These are phyloP conservation scores for Bradysia coprophila DNA, from an alignment of 1,140 invertebrate genomes.

Conservation along the genomic window DNA sequence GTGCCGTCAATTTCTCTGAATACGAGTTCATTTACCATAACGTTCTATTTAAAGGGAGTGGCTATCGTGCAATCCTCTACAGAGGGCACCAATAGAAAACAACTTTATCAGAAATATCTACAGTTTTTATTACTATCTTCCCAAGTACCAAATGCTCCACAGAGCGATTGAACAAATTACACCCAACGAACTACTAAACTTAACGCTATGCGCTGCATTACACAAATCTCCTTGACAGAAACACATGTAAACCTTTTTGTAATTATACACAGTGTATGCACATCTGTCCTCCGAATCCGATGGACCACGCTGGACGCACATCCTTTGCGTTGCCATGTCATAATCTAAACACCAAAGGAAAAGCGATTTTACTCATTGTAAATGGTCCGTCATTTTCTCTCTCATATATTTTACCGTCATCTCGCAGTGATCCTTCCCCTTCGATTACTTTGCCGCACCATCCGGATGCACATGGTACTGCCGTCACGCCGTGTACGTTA, in stretches of 20 bases:
- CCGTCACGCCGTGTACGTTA: conserved; percentile 45
- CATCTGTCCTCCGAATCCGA: conserved; percentile 76
- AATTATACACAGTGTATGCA: conserved; percentile 60
- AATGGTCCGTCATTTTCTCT: neutral
- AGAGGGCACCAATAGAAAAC: neutral
- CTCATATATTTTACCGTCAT: conserved; percentile 25
- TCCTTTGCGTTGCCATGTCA: conserved; percentile 66
- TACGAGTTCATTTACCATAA: no score
- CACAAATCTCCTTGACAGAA: conserved; percentile 84
- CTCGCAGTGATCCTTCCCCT: conserved; percentile 46
- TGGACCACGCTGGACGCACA: conserved; percentile 69
- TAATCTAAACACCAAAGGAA: conserved; percentile 43
- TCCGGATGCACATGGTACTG: conserved; percentile 69
- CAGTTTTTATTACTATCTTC: neutral
- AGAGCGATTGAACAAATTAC: neutral
- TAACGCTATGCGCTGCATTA: no score
- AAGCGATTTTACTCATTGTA: neutral
- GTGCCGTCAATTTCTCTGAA: no score
- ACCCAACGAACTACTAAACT: neutral
- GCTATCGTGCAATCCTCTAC: no score
- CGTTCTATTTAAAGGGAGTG: no score
- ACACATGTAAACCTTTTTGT: conserved; percentile 73
- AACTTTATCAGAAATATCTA: neutral
- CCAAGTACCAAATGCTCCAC: neutral
- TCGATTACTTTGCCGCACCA: conserved; percentile 88